These are phyloP conservation scores for Desmodus rotundus DNA, from an alignment of 2,113 vertebrate species.

Conservation along the genomic window DNA sequence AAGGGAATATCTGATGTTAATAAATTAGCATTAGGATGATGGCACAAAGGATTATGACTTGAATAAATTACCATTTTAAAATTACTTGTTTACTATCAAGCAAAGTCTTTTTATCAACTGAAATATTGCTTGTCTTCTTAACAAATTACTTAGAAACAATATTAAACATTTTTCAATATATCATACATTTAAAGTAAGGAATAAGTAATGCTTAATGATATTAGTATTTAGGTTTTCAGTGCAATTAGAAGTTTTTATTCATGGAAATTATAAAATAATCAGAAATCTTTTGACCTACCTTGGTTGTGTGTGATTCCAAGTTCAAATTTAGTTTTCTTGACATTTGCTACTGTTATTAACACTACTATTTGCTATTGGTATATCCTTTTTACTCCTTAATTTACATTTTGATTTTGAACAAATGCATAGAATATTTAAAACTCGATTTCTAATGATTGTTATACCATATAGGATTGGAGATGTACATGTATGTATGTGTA, in stretches of 20 bases:
- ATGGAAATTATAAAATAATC: neutral
- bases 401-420: neutral
- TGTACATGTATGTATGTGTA: neutral
- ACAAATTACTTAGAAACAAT: neutral
- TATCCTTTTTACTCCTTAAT: neutral
- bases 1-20: neutral
- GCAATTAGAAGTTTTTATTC: neutral
- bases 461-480: neutral
- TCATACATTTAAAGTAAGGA: neutral
- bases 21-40: neutral
- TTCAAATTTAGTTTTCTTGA: neutral
- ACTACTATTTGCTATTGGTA: neutral
- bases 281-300: neutral
- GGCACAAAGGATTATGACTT: neutral
- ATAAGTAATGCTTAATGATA: neutral
- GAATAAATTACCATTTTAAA: neutral
- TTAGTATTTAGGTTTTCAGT: neutral
- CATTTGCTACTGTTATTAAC: neutral
- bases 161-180: neutral
- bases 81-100: slow-evolving; percentile 3
- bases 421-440: neutral
- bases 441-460: neutral
- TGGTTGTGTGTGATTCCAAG: neutral
- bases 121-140: neutral
- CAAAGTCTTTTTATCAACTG: neutral